A percentile compares a stretch with the other conserved stretches of the same genome.
Evolutionary conservation across 1,140 invertebrate genomes (phyloP).

Genomic region (Halictus rubicundus): DNA sequence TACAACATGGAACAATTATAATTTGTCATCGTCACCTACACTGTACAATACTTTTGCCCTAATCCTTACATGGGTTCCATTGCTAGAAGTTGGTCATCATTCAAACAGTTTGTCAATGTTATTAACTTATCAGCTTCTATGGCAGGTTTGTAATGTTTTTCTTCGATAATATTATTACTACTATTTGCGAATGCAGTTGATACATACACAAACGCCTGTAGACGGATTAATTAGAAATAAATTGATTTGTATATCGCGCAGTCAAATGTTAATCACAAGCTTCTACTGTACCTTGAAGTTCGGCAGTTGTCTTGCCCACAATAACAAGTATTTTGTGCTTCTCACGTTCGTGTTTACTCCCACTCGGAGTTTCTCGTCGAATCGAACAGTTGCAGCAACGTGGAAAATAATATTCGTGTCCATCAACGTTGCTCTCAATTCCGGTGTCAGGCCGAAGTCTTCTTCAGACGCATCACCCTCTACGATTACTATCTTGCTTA

Average conservation of each 20-base stretch:
- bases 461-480: slow-evolving; percentile 82
- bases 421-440: slow-evolving; percentile 79
- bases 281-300: slow-evolving; percentile 83
- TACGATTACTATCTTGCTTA: slow-evolving; percentile 82
- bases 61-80: slow-evolving; percentile 76
- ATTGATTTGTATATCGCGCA: too few species aligned
- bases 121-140: slow-evolving; percentile 79
- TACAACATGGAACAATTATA: slow-evolving; percentile 60
- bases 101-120: slow-evolving; percentile 74
- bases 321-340: slow-evolving; percentile 82
- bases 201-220: slow-evolving; percentile 77
- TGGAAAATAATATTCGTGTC: slow-evolving; percentile 89
- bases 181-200: slow-evolving; percentile 89
- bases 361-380: slow-evolving; percentile 84
- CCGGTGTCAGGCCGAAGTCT: slow-evolving; percentile 82
- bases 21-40: not conserved
- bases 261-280: too few species aligned
- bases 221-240: too few species aligned
- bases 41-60: not conserved
- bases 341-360: slow-evolving; percentile 84
- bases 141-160: slow-evolving; percentile 81
- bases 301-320: slow-evolving; percentile 84
- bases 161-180: slow-evolving; percentile 82
- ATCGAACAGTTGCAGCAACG: slow-evolving; percentile 93
- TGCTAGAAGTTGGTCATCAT: too few species aligned